Evolutionary conservation across 2,888 invertebrate genomes (phyloP), one percentile per base, ranked within the genome.

Genomic region (Limnephilus rhombicus): DNA sequence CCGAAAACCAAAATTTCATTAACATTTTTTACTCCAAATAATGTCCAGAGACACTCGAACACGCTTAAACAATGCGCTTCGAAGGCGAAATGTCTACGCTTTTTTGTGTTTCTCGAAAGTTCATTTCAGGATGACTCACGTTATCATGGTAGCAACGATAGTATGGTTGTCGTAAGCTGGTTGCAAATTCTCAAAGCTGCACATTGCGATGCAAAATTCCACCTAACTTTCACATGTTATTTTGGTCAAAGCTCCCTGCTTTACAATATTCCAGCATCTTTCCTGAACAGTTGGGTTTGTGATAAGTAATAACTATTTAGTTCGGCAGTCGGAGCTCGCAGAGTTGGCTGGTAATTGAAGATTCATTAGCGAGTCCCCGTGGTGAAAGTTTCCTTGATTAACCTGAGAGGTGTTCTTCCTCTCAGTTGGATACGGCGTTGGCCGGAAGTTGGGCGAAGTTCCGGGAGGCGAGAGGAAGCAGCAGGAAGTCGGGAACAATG

Each of bases 401-500:
- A 68, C 68, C 68, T 68, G 68, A 68, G 68, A 68, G 24, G 68
- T 68, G 9, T 68, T 68, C 68, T n/a, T 68, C 68, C n/a, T 68
- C 68, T 24, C 24, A 4, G 68, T n/a, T 68, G 68, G 68, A n/a
- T n/a, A n/a, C n/a, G 24, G 24, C 9, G 45, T 31, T 31, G 29
- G 31, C 12, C 29, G 82, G 31, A 34, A 34, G 82, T 82, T 34
- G 31, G 90, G n/a, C 24, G 85, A 85, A 18, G 68, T 68, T 45
- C 41, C 45, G 68, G 68, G 9, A 68, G 85, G 15, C 68, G 37
- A 29, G 87, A 86, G 34, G 85, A 53, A 53, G 53, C 68, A 18
- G 85, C 24, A 68, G 80, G 34, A 68, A 49, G 45, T 15, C 81
- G 41, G 80, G 91, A 85, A 85, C 45, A 86, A 45, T 53, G 53